These are phyloP conservation scores for Gonioctena quinquepunctata DNA, from an alignment of 1,140 invertebrate species.

Conservation along the genomic window DNA sequence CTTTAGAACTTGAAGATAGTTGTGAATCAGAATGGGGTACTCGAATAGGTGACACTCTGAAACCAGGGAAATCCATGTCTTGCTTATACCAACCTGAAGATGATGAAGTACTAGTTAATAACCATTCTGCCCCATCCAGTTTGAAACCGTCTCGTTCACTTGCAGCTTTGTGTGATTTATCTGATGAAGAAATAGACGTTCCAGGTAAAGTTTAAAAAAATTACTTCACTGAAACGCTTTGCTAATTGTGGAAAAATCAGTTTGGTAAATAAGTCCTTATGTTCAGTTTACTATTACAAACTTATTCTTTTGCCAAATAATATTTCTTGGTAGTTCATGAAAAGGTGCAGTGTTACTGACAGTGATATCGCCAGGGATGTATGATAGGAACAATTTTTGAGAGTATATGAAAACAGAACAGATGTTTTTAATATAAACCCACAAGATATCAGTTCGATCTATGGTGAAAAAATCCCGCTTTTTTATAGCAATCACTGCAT, in stretches of 20 bases:
- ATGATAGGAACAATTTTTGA: neutral
- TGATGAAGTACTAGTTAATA: conserved; percentile 30
- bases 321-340: neutral
- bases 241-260: too few relatives aligned
- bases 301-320: neutral
- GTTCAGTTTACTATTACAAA: neutral
- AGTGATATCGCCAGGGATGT: neutral
- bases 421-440: too few relatives aligned
- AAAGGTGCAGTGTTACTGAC: neutral
- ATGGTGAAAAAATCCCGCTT: too few relatives aligned
- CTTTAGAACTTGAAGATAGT: conserved; percentile 36
- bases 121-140: conserved; percentile 34
- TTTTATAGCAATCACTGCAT: too few relatives aligned
- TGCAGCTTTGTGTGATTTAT: conserved; percentile 49
- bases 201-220: conserved; percentile 44
- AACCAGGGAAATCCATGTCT: conserved; percentile 45
- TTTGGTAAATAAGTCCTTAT: neutral
- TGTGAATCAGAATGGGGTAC: conserved; percentile 29
- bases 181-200: conserved; percentile 45
- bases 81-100: conserved; percentile 37
- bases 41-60: conserved; percentile 26
- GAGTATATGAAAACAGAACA: too few relatives aligned
- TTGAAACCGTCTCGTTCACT: conserved; percentile 48
- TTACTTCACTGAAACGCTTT: too few relatives aligned
- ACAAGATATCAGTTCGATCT: too few relatives aligned